Evolutionary conservation across 2,797 vertebrate genomes (phyloP).

Genomic region (Melopsittacus undulatus): DNA sequence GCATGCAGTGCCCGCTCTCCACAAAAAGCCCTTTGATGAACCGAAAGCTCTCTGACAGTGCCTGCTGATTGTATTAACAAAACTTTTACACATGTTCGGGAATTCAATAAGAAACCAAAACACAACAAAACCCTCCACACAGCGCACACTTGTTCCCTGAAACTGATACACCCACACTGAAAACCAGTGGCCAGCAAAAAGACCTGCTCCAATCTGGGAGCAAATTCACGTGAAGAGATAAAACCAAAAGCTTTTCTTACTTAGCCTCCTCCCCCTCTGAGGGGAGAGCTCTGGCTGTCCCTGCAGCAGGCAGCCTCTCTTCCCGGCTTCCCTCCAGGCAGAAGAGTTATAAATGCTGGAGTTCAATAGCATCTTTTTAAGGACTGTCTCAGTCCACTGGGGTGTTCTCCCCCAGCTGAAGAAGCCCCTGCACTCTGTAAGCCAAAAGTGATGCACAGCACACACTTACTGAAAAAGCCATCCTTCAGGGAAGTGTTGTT

Average conservation of each 20-base stretch:
- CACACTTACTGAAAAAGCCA: background rate
- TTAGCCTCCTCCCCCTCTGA: background rate
- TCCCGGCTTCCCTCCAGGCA: background rate
- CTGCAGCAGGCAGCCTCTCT: constrained; percentile 2
- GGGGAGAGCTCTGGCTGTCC: background rate
- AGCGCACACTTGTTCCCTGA: constrained; percentile 53
- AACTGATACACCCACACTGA: constrained; percentile 40
- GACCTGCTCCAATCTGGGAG: constrained; percentile 37
- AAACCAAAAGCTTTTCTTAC: constrained; percentile 58
- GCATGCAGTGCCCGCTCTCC: constrained; percentile 14
- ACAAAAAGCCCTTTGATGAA: constrained; percentile 68
- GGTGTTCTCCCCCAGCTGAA: background rate
- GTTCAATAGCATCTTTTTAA: background rate
- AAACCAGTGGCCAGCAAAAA: constrained; percentile 21
- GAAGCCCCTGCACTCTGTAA: constrained; percentile 23
- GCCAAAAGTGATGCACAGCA: constrained; percentile 14
- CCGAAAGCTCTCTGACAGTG: constrained; percentile 61
- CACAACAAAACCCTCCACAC: background rate
- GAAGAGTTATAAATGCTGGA: background rate
- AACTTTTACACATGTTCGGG: constrained; percentile 65
- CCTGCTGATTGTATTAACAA: constrained; percentile 60
- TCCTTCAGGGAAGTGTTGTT: constrained; percentile 33
- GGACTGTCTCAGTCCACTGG: background rate
- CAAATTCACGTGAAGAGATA: background rate
- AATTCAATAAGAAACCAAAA: background rate